Evolutionary conservation across 35 echinoderm and acorn worm species (phyloP).

Genomic region (Ophioderma brevispina): DNA sequence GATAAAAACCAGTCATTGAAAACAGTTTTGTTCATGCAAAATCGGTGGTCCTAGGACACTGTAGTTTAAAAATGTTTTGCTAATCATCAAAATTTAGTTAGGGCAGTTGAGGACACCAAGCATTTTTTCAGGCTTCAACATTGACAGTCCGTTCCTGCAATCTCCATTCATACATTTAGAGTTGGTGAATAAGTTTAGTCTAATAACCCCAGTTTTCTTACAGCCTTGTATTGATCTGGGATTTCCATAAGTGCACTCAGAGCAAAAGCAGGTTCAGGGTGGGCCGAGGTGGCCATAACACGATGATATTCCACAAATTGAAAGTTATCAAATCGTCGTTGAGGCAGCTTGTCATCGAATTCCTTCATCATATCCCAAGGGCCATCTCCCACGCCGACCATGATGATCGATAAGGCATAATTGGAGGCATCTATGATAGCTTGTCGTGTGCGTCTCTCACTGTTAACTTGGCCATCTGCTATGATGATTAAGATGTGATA

Average conservation of each 20-base stretch:
- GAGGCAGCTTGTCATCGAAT: conserved; percentile 81
- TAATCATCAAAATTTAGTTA: no score
- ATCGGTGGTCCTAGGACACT: no score
- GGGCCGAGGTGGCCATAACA: conserved; percentile 41
- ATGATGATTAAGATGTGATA: conserved; percentile 98
- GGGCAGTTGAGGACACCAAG: no score
- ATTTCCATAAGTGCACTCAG: conserved; percentile 94
- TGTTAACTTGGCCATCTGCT: conserved; percentile 93
- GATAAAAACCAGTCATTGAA: no score
- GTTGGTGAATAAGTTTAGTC: no score
- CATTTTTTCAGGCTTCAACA: no score
- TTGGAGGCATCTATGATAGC: conserved; percentile 92
- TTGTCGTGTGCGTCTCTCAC: conserved; percentile 68
- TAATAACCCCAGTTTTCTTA: conserved; percentile 69
- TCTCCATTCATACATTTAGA: no score
- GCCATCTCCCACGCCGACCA: conserved; percentile 99
- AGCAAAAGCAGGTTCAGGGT: conserved; percentile 82
- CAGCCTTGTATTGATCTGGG: conserved; percentile 80
- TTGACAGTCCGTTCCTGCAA: no score
- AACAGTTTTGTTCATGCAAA: no score
- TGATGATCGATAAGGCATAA: conserved; percentile 90
- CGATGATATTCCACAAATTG: conserved; percentile 94
- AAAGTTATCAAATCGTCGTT: conserved; percentile 95
- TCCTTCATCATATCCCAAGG: conserved; percentile 96
- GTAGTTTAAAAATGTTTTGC: no score